Evolutionary conservation across 2,888 invertebrate species (phyloP).

Genomic region (Xestia c-nigrum): DNA sequence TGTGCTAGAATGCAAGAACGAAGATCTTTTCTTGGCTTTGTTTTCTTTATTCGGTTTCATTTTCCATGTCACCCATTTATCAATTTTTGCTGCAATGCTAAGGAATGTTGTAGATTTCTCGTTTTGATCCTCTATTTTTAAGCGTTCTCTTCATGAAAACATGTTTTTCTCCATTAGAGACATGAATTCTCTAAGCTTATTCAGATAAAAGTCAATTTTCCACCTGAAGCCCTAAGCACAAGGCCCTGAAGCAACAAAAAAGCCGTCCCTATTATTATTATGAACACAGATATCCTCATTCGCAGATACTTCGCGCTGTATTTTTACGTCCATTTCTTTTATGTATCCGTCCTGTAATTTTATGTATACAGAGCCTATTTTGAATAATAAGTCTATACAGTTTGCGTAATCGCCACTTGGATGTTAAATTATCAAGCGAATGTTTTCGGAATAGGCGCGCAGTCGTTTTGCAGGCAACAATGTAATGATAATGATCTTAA

Average conservation of each 20-base stretch:
- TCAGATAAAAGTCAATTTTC: constrained; percentile 15
- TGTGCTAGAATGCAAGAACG: constrained; percentile 45
- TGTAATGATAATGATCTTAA: constrained; percentile 64
- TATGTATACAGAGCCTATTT: constrained; percentile 63
- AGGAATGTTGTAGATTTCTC: constrained; percentile 26
- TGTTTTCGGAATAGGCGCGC: constrained; percentile 58
- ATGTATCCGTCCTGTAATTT: constrained; percentile 61
- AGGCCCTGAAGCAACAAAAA: constrained; percentile 33
- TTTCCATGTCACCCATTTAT: constrained; percentile 17
- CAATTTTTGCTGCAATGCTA: constrained; percentile 21
- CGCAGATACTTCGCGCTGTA: constrained; percentile 57
- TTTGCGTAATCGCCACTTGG: constrained; percentile 60
- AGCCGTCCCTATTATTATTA: constrained; percentile 37
- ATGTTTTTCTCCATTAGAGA: constrained; percentile 7
- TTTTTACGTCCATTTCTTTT: constrained; percentile 60
- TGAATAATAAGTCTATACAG: constrained; percentile 67
- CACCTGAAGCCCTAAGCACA: constrained; percentile 14
- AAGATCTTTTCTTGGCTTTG: constrained; percentile 43
- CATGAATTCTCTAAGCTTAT: constrained; percentile 1
- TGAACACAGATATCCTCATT: constrained; percentile 53
- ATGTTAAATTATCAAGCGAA: constrained; percentile 67
- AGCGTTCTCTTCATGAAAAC: background rate
- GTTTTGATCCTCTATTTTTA: constrained; percentile 11
- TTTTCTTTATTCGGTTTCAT: constrained; percentile 19
- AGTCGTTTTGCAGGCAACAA: constrained; percentile 56